Base-by-base conservation (phyloP, 1,140 invertebrate genomes). In the Papilio glaucus region DNA sequence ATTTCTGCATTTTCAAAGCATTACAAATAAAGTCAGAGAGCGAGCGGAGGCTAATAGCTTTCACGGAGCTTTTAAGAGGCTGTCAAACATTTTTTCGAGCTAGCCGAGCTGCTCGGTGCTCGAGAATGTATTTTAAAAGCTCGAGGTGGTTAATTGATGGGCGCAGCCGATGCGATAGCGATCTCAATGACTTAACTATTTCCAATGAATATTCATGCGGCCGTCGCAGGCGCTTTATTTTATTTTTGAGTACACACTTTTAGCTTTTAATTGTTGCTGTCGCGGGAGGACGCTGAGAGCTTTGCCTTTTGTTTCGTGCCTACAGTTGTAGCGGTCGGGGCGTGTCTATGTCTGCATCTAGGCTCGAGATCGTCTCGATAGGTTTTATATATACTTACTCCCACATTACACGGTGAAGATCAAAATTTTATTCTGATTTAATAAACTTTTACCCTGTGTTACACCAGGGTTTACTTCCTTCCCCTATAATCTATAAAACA, bases 171-270 rank as follows among this genome's bases (percentile, higher is more conserved):
- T 75, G 77, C 80, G 86, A 87, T 87, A 82, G 71, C 69, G 65
- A 79, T 80, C 76, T 75, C 72, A 78, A 85, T 89, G 88, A 90
- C 82, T 87, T 74, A 75, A 79, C 83, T 80, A 79, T 86, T 84
- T 85, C 80, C 73, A 77, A 83, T 84, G 82, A 85, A 88, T 86
- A 85, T 86, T 84, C 81, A 85, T 77, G 72, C 62, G 74, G 67
- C 72, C 68, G 29, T 67, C 42, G 21, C 65, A 33, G 24, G 71
- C 49, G 42, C 70, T 67, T 83, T 57, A 57, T 57, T 71, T 33
- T 70, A 60, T 69, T 68, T 37, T 68, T 18, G 15, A 70, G 15
- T 24, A 70, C 41, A 38, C 61, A 72, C 45, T 73, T 73, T 72
- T 77, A 77, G 75, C 39, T 75, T 74, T 81, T 83, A 81, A 78